A percentile compares a stretch with the other conserved stretches of the same genome.
Conservation (phyloP, 1,140 invertebrate genomes). For the Harlomillsia oculata region DNA sequence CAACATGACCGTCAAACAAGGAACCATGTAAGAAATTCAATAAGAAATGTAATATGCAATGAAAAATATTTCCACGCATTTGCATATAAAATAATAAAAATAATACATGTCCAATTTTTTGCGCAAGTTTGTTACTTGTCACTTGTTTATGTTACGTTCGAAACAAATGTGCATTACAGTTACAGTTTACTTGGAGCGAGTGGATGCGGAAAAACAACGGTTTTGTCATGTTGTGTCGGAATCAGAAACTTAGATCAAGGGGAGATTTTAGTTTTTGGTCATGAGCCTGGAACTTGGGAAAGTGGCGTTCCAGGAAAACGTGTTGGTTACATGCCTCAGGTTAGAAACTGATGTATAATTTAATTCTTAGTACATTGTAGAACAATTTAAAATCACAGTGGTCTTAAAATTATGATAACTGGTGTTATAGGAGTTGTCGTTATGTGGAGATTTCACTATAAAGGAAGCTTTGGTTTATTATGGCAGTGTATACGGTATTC, state of each 20-base stretch:
- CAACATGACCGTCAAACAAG: slow-evolving; percentile 19
- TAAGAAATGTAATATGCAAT: neutral
- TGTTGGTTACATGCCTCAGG: slow-evolving; percentile 38
- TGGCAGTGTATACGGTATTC: slow-evolving; percentile 15
- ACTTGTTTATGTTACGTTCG: neutral
- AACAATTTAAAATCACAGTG: neutral
- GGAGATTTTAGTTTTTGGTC: slow-evolving; percentile 40
- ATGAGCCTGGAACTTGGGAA: slow-evolving; percentile 38
- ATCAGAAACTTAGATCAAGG: slow-evolving; percentile 38
- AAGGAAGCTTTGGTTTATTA: slow-evolving; percentile 22
- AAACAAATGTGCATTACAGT: slow-evolving; percentile 26
- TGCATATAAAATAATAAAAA: neutral
- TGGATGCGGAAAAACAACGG: slow-evolving; percentile 41
- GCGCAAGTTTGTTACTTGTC: neutral
- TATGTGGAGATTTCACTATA: slow-evolving; percentile 25
- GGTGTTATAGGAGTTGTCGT: slow-evolving; percentile 10
- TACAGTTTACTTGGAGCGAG: slow-evolving; percentile 42
- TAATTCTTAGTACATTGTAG: neutral
- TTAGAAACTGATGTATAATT: neutral
- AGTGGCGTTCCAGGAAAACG: slow-evolving; percentile 24
- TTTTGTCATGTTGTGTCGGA: slow-evolving; percentile 42
- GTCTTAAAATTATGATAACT: neutral
- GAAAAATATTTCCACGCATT: neutral
- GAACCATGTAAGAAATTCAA: slow-evolving; percentile 21
- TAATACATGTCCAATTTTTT: neutral